A percentile compares a stretch with the other conserved stretches of the same genome.
phyloP scores from a whole-genome alignment of 1,140 invertebrate species.

The Zaprionus vittiger region DNA sequence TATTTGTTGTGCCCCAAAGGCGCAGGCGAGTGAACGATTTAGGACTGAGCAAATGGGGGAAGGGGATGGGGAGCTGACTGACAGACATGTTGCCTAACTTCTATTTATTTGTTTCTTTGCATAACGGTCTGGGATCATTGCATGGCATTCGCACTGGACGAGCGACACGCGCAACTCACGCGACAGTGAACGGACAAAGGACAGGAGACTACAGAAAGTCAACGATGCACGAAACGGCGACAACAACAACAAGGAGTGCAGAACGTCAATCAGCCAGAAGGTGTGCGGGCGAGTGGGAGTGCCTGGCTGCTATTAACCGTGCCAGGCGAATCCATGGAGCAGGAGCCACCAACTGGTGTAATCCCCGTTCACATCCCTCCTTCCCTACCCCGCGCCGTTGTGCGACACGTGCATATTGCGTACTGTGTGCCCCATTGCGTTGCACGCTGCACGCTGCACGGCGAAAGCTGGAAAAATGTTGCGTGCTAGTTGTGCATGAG shows the following conservation, averaged over 20 bases:
- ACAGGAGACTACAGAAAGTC: slow-evolving; percentile 48
- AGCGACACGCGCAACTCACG: not conserved
- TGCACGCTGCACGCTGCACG: slow-evolving; percentile 15
- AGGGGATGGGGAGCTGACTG: not conserved
- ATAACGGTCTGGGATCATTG: slow-evolving; percentile 64
- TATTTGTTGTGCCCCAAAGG: slow-evolving; percentile 11
- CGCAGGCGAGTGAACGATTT: not conserved
- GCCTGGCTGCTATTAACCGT: not conserved
- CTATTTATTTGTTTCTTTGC: slow-evolving; percentile 64
- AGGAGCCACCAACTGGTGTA: slow-evolving; percentile 7
- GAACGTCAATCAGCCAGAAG: slow-evolving; percentile 26
- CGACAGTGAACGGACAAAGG: not conserved
- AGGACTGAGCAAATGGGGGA: not conserved
- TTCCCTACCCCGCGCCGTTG: not conserved
- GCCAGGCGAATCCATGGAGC: slow-evolving; percentile 19
- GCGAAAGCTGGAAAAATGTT: slow-evolving; percentile 14
- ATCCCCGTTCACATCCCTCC: not conserved
- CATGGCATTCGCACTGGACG: slow-evolving; percentile 30
- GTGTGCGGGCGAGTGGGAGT: not conserved
- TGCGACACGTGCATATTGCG: slow-evolving; percentile 51
- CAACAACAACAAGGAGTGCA: slow-evolving; percentile 11
- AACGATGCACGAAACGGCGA: slow-evolving; percentile 67
- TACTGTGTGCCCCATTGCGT: slow-evolving; percentile 42
- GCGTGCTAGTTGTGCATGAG: slow-evolving; percentile 42
- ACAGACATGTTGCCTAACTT: slow-evolving; percentile 56